phyloP scores from a whole-genome alignment of 2,797 vertebrate species.

The Anniella stebbinsi region DNA sequence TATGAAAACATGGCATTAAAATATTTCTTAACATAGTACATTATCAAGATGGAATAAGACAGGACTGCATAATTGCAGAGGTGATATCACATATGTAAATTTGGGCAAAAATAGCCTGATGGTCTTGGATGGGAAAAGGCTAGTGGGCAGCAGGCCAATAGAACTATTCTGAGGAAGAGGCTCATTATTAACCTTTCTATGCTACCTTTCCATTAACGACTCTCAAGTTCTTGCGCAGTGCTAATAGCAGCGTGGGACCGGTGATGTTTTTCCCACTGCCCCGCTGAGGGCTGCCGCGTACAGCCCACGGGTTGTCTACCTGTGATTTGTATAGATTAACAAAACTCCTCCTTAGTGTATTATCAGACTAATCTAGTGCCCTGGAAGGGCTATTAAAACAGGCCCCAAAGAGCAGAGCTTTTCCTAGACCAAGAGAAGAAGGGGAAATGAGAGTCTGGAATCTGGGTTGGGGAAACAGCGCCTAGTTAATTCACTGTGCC shows the following conservation, averaged over 20 bases:
- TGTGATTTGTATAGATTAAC: too few species aligned
- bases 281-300: too few species aligned
- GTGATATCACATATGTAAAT: neutral
- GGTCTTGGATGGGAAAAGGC: neutral
- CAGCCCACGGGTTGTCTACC: too few species aligned
- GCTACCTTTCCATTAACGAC: neutral
- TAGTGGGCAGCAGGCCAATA: neutral
- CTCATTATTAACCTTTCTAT: neutral
- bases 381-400: neutral
- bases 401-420: neutral
- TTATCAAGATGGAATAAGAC: neutral
- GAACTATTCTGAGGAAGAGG: neutral
- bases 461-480: neutral
- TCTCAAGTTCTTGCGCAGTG: neutral
- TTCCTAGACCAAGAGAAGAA: neutral
- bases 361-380: too few species aligned
- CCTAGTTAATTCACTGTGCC: neutral
- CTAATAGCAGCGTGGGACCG: too few species aligned
- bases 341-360: too few species aligned
- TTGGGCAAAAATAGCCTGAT: neutral
- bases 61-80: neutral
- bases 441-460: neutral
- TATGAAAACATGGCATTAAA: conserved; percentile 9
- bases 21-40: neutral
- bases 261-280: too few species aligned